A percentile compares a stretch with the other conserved stretches of the same genome.
phyloP scores from a whole-genome alignment of 1,140 invertebrate species.

The Homalodisca vitripennis region DNA sequence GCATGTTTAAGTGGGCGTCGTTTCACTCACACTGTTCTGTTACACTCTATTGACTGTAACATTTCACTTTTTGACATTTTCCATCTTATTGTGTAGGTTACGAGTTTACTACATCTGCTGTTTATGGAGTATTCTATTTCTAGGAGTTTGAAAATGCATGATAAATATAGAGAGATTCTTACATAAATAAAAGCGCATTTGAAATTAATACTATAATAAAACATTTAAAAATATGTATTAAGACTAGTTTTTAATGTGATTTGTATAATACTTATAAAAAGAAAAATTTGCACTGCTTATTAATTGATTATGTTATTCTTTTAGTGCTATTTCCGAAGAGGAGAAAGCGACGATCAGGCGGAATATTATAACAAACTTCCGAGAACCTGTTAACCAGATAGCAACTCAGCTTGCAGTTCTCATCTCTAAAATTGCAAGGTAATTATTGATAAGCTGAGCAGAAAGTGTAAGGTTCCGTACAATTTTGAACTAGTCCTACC shows the following conservation, averaged over 20 bases:
- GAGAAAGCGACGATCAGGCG: slow-evolving; percentile 76
- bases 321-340: slow-evolving; percentile 69
- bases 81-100: too few species aligned
- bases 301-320: slow-evolving; percentile 37
- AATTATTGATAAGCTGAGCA: slow-evolving; percentile 36
- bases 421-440: slow-evolving; percentile 83
- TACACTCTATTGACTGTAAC: not conserved
- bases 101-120: too few species aligned
- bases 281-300: too few species aligned
- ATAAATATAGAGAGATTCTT: too few species aligned
- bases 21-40: not conserved
- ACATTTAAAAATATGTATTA: too few species aligned
- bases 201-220: too few species aligned
- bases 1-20: not conserved
- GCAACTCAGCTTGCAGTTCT: slow-evolving; percentile 85
- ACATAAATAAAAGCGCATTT: too few species aligned
- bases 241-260: too few species aligned
- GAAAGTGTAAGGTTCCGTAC: not conserved
- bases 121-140: too few species aligned
- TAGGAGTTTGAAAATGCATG: too few species aligned
- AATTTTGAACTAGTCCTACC: not conserved
- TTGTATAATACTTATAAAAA: too few species aligned
- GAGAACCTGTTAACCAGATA: slow-evolving; percentile 83
- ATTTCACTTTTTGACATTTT: not conserved
- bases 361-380: slow-evolving; percentile 69